Evolutionary conservation across 2,797 vertebrate genomes (phyloP).

Genomic region (Anas capensis): DNA sequence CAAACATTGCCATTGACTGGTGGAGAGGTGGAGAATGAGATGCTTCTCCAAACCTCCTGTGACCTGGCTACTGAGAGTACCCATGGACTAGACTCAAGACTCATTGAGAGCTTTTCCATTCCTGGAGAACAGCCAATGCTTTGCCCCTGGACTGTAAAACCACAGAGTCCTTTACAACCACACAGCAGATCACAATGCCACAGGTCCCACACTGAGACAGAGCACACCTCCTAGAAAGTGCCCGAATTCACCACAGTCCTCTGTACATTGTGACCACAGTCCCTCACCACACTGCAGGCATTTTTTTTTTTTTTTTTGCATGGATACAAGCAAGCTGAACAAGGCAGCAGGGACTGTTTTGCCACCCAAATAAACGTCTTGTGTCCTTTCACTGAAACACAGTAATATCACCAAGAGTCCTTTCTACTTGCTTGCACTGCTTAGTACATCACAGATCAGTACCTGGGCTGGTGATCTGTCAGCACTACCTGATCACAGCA

Average conservation of each 20-base stretch:
- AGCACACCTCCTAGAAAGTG: too few species aligned
- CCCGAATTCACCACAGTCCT: neutral
- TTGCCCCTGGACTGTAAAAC: neutral
- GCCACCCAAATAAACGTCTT: neutral
- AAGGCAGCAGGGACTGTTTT: neutral
- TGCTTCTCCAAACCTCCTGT: neutral
- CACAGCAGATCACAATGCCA: too few species aligned
- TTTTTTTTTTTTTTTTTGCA: neutral
- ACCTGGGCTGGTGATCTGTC: neutral
- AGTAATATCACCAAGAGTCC: neutral
- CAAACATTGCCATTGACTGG: neutral
- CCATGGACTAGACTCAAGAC: neutral
- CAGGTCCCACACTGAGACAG: too few species aligned
- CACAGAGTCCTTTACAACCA: too few species aligned
- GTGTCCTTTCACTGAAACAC: accelerated
- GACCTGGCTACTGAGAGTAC: neutral
- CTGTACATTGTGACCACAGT: neutral
- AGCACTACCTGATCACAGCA: neutral
- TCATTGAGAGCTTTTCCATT: neutral
- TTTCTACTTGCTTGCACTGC: neutral
- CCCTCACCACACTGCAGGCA: neutral
- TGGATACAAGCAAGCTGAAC: neutral
- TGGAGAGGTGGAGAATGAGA: neutral
- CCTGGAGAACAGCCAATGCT: neutral
- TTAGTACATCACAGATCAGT: neutral